Evolutionary conservation across 2,888 invertebrate species (phyloP), one percentile per base, ranked within the genome.

Genomic region (Amphipyra berbera): DNA sequence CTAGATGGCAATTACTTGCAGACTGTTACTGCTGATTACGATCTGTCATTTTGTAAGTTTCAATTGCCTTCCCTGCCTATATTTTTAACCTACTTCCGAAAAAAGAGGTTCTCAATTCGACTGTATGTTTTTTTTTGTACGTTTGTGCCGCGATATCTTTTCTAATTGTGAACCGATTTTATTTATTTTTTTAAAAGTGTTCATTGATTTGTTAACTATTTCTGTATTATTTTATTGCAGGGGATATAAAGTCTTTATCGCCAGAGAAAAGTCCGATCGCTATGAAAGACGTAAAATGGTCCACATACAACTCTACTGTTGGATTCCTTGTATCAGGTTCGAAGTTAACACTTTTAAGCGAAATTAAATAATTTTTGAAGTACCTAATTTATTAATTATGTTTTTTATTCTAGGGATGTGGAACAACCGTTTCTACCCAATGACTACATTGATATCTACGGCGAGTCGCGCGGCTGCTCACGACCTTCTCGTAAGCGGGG

Each of bases 261-360:
- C 97, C 97, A 8, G 98, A 98, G 85, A 98, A 98, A 86, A 98
- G 98, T 87, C 97, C 98, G 2, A 96, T 98, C 68, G 97, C 97
- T 3, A 98, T 98, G 97, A 98, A 98, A 87, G 98, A 98, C 84
- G 97, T 97, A 1, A 98, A 98, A 90, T 98, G 98, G 98, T 96
- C 97, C 72, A 97, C 98, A 0, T 97, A 97, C 81, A 98, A 98
- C 81, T 97, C 97, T 47, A 97, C 97, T 0, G 97, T 98, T 45
- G 98, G 98, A 61, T 98, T 97, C 90, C 95, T 98, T 82, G 97
- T 98, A 6, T 97, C 98, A 76, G 98, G 98, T 97, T 35, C 1
- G 9, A 15, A 38, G 13, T 40, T 14, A 42, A 30, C 9, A n/a
- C 13, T 13, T 49, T 13, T 35, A n/a, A 7, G 30, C 0, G 0